Conservation (phyloP, 2,888 invertebrate genomes). For the Acrobasis consociella region DNA sequence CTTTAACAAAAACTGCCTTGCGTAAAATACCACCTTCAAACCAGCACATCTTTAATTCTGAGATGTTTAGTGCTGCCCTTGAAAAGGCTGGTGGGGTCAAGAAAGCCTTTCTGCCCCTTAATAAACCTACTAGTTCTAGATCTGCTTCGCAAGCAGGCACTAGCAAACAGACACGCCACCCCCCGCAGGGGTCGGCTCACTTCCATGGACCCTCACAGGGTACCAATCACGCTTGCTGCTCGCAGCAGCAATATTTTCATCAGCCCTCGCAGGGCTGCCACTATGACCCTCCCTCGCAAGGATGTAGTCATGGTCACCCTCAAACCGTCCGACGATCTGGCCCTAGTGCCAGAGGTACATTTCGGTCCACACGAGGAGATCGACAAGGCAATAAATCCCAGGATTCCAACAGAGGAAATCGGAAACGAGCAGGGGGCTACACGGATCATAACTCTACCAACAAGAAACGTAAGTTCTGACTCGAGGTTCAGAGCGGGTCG, state of each 20-base stretch:
- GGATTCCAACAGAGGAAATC: neutral
- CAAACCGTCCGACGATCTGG: too few species aligned
- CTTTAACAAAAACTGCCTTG: too few species aligned
- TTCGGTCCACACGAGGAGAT: neutral
- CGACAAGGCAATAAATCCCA: neutral
- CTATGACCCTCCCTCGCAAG: too few species aligned
- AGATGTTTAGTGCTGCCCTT: too few species aligned
- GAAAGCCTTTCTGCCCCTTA: too few species aligned
- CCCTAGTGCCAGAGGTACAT: too few species aligned
- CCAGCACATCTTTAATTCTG: too few species aligned
- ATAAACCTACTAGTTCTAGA: too few species aligned
- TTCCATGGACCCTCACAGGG: conserved; percentile 1
- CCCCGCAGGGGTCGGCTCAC: neutral
- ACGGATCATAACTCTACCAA: too few species aligned
- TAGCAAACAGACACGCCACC: conserved; percentile 1
- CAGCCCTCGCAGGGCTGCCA: neutral
- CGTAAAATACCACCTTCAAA: too few species aligned
- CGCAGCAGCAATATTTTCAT: neutral
- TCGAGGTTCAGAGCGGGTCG: neutral
- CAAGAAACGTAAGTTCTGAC: neutral
- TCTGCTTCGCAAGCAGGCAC: neutral
- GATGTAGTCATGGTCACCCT: too few species aligned
- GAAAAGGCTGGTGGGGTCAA: too few species aligned
- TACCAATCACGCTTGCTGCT: neutral
- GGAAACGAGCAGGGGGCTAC: neutral